Percentiles rank a stretch among this genome's conserved stretches.
Evolutionary conservation across 2,113 vertebrate species (phyloP).

Genomic region (Theropithecus gelada): DNA sequence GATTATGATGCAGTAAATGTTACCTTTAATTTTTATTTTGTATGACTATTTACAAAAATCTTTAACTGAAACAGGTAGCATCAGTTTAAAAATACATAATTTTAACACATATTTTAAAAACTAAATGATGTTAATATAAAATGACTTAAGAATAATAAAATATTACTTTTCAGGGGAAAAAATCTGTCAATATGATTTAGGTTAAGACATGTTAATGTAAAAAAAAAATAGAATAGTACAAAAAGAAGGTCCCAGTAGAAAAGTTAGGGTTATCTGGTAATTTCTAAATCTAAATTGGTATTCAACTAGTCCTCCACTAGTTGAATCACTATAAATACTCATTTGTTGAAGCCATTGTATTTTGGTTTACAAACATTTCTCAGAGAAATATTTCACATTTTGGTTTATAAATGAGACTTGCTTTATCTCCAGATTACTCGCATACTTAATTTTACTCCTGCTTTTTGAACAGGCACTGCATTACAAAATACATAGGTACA

Average conservation of each 20-base stretch:
- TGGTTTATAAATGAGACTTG: background rate
- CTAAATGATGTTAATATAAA: background rate
- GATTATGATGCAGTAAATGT: background rate
- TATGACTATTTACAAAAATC: background rate
- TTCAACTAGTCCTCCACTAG: background rate
- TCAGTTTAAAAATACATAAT: background rate
- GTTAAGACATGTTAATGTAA: background rate
- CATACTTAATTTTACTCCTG: background rate
- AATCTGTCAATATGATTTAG: background rate
- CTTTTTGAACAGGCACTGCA: background rate
- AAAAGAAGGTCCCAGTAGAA: background rate
- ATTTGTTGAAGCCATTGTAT: background rate
- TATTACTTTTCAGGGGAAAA: background rate
- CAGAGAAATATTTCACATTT: background rate
- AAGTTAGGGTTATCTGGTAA: background rate
- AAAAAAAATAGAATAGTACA: background rate
- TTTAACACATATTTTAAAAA: background rate
- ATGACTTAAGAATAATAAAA: background rate
- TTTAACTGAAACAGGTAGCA: background rate
- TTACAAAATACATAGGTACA: background rate
- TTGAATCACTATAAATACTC: background rate
- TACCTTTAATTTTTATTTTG: constrained; percentile 10
- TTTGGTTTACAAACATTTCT: background rate
- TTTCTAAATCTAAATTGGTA: background rate
- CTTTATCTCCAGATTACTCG: background rate